phyloP scores from a whole-genome alignment of 1,140 invertebrate genomes.

The Caenorhabditis brenneri region DNA sequence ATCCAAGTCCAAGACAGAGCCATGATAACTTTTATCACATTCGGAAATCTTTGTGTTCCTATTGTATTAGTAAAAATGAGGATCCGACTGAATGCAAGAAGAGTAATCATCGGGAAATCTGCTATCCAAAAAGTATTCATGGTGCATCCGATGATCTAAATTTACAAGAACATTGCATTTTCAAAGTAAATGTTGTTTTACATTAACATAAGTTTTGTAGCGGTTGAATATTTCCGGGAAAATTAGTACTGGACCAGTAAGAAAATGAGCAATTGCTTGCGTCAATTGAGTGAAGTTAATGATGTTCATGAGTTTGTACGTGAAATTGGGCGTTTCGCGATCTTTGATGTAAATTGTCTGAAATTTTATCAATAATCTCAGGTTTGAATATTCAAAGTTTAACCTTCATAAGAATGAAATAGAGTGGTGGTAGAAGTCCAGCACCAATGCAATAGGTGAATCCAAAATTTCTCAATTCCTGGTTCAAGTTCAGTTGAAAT shows the following conservation, averaged over 20 bases:
- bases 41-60: background rate
- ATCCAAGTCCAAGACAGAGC: background rate
- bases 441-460: background rate
- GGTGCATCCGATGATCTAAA: background rate
- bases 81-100: background rate
- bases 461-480: background rate
- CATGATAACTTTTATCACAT: background rate
- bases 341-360: background rate
- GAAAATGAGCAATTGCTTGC: background rate
- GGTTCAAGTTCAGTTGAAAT: background rate
- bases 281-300: background rate
- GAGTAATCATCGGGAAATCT: background rate
- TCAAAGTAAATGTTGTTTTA: background rate
- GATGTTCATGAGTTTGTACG: background rate
- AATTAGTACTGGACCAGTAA: background rate
- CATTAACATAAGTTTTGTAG: background rate
- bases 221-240: background rate
- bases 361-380: background rate
- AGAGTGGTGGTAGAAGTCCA: background rate
- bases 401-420: background rate
- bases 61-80: background rate
- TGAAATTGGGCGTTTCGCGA: background rate
- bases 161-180: background rate
- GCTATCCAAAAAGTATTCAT: slow-evolving; percentile 11
- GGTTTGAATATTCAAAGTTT: background rate